Conservation (phyloP, 1,140 invertebrate species). For the Sycophaga agraensis region DNA sequence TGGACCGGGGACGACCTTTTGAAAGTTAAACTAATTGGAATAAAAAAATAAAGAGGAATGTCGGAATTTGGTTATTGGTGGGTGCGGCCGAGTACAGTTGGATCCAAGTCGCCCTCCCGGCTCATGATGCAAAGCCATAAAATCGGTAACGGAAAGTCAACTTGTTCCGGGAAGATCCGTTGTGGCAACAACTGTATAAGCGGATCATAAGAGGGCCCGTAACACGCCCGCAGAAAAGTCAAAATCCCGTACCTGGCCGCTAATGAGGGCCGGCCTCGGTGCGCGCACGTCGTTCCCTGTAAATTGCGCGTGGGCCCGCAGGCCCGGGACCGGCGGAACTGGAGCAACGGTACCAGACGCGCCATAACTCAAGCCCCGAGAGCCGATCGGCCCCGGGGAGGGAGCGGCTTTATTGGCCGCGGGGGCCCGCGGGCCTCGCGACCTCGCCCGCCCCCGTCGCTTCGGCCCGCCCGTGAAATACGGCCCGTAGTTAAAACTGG, state of each 20-base stretch:
- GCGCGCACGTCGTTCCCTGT: neutral
- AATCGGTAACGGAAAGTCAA: too few species aligned
- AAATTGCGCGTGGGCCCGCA: neutral
- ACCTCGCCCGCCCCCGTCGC: neutral
- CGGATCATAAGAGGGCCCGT: neutral
- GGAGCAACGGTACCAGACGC: conserved; percentile 33
- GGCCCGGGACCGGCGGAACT: conserved; percentile 30
- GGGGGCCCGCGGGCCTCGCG: too few species aligned
- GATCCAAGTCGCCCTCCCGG: too few species aligned
- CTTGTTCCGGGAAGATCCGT: conserved; percentile 28
- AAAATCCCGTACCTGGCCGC: neutral
- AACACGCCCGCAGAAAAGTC: neutral
- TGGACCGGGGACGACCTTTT: too few species aligned
- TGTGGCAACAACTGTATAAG: neutral
- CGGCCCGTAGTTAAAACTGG: conserved; percentile 31
- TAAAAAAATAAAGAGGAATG: too few species aligned
- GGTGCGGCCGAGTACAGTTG: too few species aligned
- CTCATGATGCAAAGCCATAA: too few species aligned
- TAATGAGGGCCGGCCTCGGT: too few species aligned
- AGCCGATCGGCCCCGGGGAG: conserved; percentile 3
- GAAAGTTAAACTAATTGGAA: too few species aligned
- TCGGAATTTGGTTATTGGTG: too few species aligned
- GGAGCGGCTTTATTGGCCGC: conserved; percentile 33
- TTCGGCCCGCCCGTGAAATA: conserved; percentile 21
- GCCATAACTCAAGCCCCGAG: conserved; percentile 19